Base-by-base conservation (phyloP, 2,113 vertebrate genomes). In the Rhadina sibilatrix region DNA sequence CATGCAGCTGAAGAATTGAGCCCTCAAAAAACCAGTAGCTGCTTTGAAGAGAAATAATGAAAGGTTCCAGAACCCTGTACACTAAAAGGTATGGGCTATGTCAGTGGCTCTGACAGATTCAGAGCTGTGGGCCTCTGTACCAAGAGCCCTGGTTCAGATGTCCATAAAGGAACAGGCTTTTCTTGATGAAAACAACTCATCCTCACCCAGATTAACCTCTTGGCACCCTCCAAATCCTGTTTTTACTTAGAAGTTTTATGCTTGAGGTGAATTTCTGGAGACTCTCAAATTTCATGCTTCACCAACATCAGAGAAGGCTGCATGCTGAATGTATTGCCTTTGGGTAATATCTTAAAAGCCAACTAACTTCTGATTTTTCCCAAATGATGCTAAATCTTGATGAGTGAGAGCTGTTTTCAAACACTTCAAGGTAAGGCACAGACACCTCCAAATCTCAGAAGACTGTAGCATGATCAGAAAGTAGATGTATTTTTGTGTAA, bases 31-130 rank as follows among this genome's bases (percentile, higher is more conserved):
- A 52, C 0, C 12, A 64, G 28, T 0, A 2, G 61, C 37, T 90
- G 49, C 50, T 93, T 80, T 83, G 86, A 92, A 86, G 50, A 90
- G 56, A 81, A 94, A 78, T 63, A 89, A 93, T 83, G 64, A 78
- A 89, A 93, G 30, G 76, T 83, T 76, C 56, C 44, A 81, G 71
- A 83, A 70, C 33, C 54, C 25, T 37, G 23, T 50, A 65, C 33
- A 75, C 59, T 21, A 52, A 75, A 88, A 95, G 70, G 37, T 66
- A 90, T 44, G 83, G 71, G 64, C 28, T 83, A 81, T 70, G 89
- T 92, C 83, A 89, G 52, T 12, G 53, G 16, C 44, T 64, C 68
- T 75, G 76, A 87, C 54, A 83, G 64, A 70, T 61, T 77, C 79
- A 66, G 79, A 83, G 63, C 59, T 61, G n/a, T 12, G 7, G 33